Evolutionary conservation across 2,113 vertebrate species (phyloP).

Genomic region (Thymallus thymallus): DNA sequence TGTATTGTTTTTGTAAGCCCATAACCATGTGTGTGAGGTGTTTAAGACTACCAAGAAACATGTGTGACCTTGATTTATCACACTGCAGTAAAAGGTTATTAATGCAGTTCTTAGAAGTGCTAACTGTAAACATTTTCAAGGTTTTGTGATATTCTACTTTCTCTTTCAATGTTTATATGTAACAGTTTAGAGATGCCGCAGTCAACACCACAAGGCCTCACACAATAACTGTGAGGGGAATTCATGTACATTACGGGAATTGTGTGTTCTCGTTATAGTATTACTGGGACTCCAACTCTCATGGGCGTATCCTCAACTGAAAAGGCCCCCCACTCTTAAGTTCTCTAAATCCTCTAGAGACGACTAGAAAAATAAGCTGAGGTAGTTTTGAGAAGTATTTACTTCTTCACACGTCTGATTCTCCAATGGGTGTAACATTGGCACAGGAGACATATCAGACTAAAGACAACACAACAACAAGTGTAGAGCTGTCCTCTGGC

Average conservation of each 20-base stretch:
- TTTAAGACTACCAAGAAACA: too few relatives aligned
- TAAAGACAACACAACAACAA: conserved; percentile 43
- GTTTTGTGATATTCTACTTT: background rate
- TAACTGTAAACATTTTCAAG: background rate
- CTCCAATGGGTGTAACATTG: conserved; percentile 33
- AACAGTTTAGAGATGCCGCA: background rate
- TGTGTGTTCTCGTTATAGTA: conserved; percentile 58
- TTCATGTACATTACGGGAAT: conserved; percentile 67
- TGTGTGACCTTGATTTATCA: too few relatives aligned
- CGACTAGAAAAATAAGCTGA: background rate
- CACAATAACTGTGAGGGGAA: conserved; percentile 51
- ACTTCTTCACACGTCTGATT: background rate
- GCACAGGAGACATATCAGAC: conserved; percentile 36
- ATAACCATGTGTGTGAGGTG: too few relatives aligned
- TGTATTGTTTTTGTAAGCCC: too few relatives aligned
- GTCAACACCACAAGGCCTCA: conserved; percentile 13
- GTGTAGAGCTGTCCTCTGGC: conserved; percentile 3
- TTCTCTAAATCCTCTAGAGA: conserved; percentile 50
- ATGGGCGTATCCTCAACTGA: conserved; percentile 60
- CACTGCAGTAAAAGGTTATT: too few relatives aligned
- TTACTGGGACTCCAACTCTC: conserved; percentile 54
- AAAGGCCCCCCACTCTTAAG: conserved; percentile 41
- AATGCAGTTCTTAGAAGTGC: too few relatives aligned
- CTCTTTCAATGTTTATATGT: background rate
- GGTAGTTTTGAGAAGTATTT: background rate